These are phyloP conservation scores for Seriola aureovittata DNA, from an alignment of 2,113 vertebrate genomes.

Conservation along the genomic window DNA sequence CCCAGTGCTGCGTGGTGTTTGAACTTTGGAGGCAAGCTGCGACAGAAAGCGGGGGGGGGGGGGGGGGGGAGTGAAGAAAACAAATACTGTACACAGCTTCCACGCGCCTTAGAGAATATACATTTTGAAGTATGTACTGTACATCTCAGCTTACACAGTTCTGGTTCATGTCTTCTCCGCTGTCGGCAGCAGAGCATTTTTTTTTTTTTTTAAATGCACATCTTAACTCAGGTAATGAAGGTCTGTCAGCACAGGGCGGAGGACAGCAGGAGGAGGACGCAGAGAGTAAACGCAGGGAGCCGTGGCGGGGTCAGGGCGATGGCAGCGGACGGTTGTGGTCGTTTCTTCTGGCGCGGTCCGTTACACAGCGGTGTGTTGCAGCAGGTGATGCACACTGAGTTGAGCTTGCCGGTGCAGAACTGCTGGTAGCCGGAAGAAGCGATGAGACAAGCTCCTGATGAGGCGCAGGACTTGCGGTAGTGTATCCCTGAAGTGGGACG, in stretches of 20 bases:
- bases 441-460: constrained; percentile 93
- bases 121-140: constrained; percentile 1
- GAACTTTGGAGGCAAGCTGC: constrained; percentile 2
- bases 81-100: constrained; percentile 30
- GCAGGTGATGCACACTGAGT: constrained; percentile 97
- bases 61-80: constrained; percentile 6
- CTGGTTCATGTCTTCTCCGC: not conserved
- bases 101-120: constrained; percentile 1
- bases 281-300: constrained; percentile 44
- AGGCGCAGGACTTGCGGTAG: constrained; percentile 95
- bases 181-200: not conserved
- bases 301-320: not conserved
- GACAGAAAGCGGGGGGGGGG: constrained; percentile 3
- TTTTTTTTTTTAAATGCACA: not conserved
- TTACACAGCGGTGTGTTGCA: constrained; percentile 95
- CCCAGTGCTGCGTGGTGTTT: not conserved
- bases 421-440: constrained; percentile 95
- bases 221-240: not conserved
- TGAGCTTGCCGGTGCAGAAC: constrained; percentile 94
- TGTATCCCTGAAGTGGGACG: constrained; percentile 86
- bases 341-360: constrained; percentile 89
- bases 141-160: constrained; percentile 12
- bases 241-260: constrained; percentile 69
- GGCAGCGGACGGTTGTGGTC: constrained; percentile 77
- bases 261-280: constrained; percentile 66